A percentile compares a stretch with the other conserved stretches of the same genome.
phyloP scores from a whole-genome alignment of 2,113 vertebrate species.

The Pseudois nayaur region DNA sequence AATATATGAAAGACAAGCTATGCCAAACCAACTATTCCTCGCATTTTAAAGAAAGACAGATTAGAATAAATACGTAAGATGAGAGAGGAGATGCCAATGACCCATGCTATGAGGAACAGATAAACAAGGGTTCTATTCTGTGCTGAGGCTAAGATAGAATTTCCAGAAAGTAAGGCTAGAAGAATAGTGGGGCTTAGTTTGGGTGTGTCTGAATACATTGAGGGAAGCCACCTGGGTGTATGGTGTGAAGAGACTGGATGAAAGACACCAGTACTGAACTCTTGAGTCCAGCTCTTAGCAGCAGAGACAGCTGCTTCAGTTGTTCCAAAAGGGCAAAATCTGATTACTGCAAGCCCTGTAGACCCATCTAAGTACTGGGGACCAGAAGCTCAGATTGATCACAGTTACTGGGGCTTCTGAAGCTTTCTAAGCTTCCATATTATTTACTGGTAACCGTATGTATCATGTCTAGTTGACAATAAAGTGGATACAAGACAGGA shows the following conservation, averaged over 20 bases:
- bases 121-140: not conserved
- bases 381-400: not conserved
- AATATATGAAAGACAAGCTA: not conserved
- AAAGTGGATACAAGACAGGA: not conserved
- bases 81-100: not conserved
- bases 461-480: not conserved
- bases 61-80: not conserved
- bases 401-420: fast-evolving
- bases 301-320: not conserved
- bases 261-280: not conserved
- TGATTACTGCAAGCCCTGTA: too few species aligned
- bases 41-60: not conserved
- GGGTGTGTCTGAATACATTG: not conserved
- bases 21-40: not conserved
- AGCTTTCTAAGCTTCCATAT: not conserved
- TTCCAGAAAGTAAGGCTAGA: not conserved
- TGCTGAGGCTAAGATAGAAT: not conserved
- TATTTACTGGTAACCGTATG: not conserved
- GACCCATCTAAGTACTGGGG: not conserved
- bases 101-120: not conserved
- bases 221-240: not conserved
- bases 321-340: not conserved
- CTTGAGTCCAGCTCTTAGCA: not conserved
- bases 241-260: not conserved
- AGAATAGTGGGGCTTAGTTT: not conserved